Conservation (phyloP, 2,113 vertebrate genomes). For the Labeo rohita region DNA sequence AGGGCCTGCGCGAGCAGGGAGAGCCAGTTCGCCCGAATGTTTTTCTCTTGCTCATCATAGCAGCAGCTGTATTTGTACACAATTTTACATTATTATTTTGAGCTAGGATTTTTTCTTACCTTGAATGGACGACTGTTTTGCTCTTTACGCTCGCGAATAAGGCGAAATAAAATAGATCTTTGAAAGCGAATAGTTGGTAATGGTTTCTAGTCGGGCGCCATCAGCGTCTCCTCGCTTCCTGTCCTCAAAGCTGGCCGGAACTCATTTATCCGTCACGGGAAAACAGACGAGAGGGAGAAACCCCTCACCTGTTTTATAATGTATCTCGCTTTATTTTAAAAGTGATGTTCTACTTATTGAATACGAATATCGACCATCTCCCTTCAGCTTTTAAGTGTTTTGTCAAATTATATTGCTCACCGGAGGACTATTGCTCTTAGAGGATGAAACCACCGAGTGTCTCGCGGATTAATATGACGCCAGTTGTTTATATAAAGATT, state of each 20-base stretch:
- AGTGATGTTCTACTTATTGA: background rate
- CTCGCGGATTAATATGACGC: constrained; percentile 72
- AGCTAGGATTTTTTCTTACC: constrained; percentile 71
- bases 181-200: constrained; percentile 68
- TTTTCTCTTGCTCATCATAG: constrained; percentile 44
- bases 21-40: constrained; percentile 72
- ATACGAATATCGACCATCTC: background rate
- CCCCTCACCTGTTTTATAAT: rapidly evolving
- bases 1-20: constrained; percentile 70
- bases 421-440: constrained; percentile 71
- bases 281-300: background rate
- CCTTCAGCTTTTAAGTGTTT: background rate
- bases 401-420: background rate
- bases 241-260: constrained; percentile 70
- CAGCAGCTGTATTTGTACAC: background rate
- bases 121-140: constrained; percentile 53
- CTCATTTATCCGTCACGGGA: constrained; percentile 70
- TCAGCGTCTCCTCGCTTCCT: constrained; percentile 77
- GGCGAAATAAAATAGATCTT: constrained; percentile 57
- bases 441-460: constrained; percentile 64
- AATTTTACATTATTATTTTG: background rate
- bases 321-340: rapidly evolving
- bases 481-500: background rate
- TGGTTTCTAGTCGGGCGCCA: constrained; percentile 83
- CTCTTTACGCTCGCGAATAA: constrained; percentile 45